Percentiles rank a stretch among this genome's conserved stretches.
Conservation (phyloP, 2,797 vertebrate species). For the Dromococcyx pavoninus region DNA sequence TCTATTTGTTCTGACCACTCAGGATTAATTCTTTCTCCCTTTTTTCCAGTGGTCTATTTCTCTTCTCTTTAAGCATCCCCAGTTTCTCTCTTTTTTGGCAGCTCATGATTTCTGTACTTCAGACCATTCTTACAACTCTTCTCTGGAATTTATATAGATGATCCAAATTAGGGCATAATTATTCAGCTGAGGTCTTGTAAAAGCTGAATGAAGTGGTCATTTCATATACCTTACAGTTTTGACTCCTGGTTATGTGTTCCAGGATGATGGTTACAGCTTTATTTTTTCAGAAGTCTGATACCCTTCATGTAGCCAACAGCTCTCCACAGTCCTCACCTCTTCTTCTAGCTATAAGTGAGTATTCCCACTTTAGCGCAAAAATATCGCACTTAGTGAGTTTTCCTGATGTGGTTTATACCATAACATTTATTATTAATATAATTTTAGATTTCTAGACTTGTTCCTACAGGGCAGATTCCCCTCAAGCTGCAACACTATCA, state of each 20-base stretch:
- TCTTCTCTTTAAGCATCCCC: conserved; percentile 14
- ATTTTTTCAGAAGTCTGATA: background rate
- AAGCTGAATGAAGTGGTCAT: conserved; percentile 36
- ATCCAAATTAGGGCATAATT: background rate
- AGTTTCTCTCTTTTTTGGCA: conserved; percentile 32
- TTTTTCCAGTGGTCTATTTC: conserved; percentile 39
- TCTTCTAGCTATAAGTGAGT: background rate
- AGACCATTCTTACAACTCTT: conserved; percentile 9
- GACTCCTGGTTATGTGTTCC: background rate
- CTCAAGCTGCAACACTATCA: background rate
- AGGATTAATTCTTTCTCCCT: conserved; percentile 25
- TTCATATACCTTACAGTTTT: background rate
- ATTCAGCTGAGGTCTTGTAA: conserved; percentile 29
- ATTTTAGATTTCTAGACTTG: background rate
- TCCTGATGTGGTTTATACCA: background rate
- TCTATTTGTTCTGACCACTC: conserved; percentile 32
- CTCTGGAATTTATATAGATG: conserved; percentile 41
- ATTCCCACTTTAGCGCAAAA: background rate
- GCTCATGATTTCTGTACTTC: conserved; percentile 19
- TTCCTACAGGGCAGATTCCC: background rate
- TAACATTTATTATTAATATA: background rate
- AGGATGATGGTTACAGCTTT: background rate
- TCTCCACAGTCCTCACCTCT: background rate
- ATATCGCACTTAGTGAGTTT: background rate
- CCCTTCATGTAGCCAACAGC: background rate